Conservation (phyloP, 2,797 vertebrate species). For the Corythornis leucogaster region DNA sequence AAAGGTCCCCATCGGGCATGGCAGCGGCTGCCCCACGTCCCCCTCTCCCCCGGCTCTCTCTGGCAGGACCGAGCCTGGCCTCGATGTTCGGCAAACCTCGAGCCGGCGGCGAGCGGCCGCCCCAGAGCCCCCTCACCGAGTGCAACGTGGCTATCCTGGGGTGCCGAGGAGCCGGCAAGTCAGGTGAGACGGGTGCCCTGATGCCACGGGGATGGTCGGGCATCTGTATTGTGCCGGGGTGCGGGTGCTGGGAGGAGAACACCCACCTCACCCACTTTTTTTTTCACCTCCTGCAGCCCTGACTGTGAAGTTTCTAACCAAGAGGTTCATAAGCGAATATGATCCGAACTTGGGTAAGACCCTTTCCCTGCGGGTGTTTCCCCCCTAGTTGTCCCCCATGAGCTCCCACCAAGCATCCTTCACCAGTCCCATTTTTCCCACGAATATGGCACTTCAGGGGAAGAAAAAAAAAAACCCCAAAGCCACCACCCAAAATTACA, state of each 20-base stretch:
- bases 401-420: background rate
- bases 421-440: background rate
- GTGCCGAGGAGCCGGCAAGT: slow-evolving; percentile 88
- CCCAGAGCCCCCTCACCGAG: slow-evolving; percentile 74
- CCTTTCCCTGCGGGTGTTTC: accelerated
- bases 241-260: too few relatives aligned
- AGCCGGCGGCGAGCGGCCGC: too few relatives aligned
- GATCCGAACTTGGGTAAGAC: slow-evolving; percentile 90
- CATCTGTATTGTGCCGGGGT: accelerated
- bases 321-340: slow-evolving; percentile 92
- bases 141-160: slow-evolving; percentile 90
- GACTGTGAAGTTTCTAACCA: slow-evolving; percentile 94
- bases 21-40: too few relatives aligned
- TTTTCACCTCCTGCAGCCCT: slow-evolving; percentile 81
- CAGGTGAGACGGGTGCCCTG: slow-evolving; percentile 77
- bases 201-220: background rate
- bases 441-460: background rate
- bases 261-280: background rate
- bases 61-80: too few relatives aligned
- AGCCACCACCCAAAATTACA: background rate
- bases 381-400: background rate
- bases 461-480: background rate
- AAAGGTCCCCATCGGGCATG: too few relatives aligned
- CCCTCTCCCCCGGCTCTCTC: too few relatives aligned
- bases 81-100: too few relatives aligned